These are phyloP conservation scores for Parnassius orleans DNA, from an alignment of 2,888 invertebrate genomes.

Conservation along the genomic window DNA sequence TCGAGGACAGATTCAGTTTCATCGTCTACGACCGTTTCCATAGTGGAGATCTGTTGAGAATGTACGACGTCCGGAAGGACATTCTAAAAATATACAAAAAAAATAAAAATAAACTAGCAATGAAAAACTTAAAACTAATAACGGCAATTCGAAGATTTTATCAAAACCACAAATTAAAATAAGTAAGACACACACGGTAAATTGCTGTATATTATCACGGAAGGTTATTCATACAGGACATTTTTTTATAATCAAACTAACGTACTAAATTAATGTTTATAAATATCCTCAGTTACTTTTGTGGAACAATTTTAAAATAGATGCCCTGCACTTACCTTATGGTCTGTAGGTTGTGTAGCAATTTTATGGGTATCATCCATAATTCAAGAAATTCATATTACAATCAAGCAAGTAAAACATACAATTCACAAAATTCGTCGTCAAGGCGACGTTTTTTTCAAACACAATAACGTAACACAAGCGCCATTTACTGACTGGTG, in stretches of 20 bases:
- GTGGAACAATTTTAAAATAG: constrained; percentile 23
- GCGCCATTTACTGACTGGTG: constrained; percentile 41
- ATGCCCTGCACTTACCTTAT: constrained; percentile 52
- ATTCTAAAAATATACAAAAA: constrained; percentile 77
- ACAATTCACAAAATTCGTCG: constrained; percentile 66
- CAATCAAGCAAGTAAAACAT: constrained; percentile 58
- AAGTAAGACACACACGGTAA: too few relatives aligned
- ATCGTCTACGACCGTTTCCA: constrained; percentile 49
- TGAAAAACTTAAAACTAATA: constrained; percentile 27
- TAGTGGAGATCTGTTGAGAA: constrained; percentile 69
- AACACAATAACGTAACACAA: constrained; percentile 36
- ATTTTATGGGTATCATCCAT: constrained; percentile 70
- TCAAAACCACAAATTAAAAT: too few relatives aligned
- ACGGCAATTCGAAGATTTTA: not conserved
- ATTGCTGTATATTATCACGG: too few relatives aligned
- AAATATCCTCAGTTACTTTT: constrained; percentile 31
- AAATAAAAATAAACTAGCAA: constrained; percentile 41
- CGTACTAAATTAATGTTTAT: constrained; percentile 25
- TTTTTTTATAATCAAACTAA: too few relatives aligned
- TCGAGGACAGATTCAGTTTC: constrained; percentile 46
- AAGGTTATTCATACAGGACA: too few relatives aligned
- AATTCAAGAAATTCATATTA: constrained; percentile 72
- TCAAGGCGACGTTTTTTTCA: constrained; percentile 70
- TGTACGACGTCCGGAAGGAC: constrained; percentile 79
- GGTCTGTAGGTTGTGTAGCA: constrained; percentile 54